Evolutionary conservation across 2,888 invertebrate genomes (phyloP), one percentile per base, ranked within the genome.

Genomic region (Coelopa pilipes): DNA sequence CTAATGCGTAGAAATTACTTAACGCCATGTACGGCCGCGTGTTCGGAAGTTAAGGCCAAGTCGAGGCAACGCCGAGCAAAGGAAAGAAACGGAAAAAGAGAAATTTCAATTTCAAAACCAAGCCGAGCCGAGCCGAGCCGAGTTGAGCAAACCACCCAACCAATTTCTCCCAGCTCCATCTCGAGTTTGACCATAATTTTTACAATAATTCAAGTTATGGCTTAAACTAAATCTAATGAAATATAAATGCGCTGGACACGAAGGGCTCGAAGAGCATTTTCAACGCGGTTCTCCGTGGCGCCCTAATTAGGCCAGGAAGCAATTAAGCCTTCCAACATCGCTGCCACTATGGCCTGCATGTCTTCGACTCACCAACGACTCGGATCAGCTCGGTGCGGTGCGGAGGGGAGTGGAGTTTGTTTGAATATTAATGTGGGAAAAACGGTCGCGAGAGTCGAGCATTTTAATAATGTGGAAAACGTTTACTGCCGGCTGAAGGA

Each of bases 391-490:
- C 46, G 7, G 63, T n/a, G 45, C 17, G n/a, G 24, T 62, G 46
- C 19, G 2, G 4, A 7, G 34, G 4, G 34, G 34, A 34, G 34
- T 34, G 34, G 34, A 34, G 17, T 57, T 57, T 17, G 57, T 69
- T 57, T 75, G 73, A 73, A 75, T 79, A 72, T 66, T 74, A 77
- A 78, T 78, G 77, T 78, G 79, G 77, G 79, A 79, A 79, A 76
- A 75, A 63, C 50, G 53, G 21, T 67, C 53, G 13, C 60, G 21
- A 21, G 66, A 45, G 66, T 34, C 10, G 15, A 62, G 34, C 60
- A 62, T 62, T 62, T 62, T 21, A 19, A 62, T 62, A 62, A 21
- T 34, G 17, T 15, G 34, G 34, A 34, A 62, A 62, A 15, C 15
- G 60, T 62, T 62, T 24, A 34, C 21, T 24, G 0, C 34, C 10